These are phyloP conservation scores for Probaryconus sp. DNA, from an alignment of 1,140 invertebrate genomes.

Conservation along the genomic window DNA sequence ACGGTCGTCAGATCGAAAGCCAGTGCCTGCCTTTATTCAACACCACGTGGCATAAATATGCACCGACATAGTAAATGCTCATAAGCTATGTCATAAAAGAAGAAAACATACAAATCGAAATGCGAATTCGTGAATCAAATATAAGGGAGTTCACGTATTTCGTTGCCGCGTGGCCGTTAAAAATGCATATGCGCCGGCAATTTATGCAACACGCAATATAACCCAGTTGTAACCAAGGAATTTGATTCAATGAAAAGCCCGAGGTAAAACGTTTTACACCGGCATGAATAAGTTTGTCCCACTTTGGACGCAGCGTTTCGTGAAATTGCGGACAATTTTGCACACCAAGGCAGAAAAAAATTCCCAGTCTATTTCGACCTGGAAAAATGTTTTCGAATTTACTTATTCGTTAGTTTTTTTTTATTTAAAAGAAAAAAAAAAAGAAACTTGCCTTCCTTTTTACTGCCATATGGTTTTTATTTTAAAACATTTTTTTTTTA, in stretches of 20 bases:
- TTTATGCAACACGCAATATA: conserved; percentile 27
- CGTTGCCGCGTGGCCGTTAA: conserved; percentile 7
- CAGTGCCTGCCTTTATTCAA: background rate
- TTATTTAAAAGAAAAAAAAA: too few species aligned
- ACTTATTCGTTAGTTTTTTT: too few species aligned
- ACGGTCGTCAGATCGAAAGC: too few species aligned
- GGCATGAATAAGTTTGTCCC: conserved; percentile 3
- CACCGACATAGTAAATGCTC: conserved; percentile 12
- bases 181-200: conserved; percentile 28
- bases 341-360: too few species aligned
- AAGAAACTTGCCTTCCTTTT: too few species aligned
- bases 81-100: conserved; percentile 3
- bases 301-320: conserved; percentile 7
- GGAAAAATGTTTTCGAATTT: too few species aligned
- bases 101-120: conserved; percentile 21
- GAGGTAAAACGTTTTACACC: conserved; percentile 17
- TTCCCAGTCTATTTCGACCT: too few species aligned
- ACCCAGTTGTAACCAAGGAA: conserved; percentile 30
- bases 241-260: conserved; percentile 16
- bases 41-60: conserved; percentile 19
- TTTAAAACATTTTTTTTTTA: too few species aligned
- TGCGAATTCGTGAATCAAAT: conserved; percentile 20
- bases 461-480: too few species aligned
- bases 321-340: too few species aligned
- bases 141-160: conserved; percentile 15